Evolutionary conservation across 2,888 invertebrate genomes (phyloP).

Genomic region (Nomada flava): DNA sequence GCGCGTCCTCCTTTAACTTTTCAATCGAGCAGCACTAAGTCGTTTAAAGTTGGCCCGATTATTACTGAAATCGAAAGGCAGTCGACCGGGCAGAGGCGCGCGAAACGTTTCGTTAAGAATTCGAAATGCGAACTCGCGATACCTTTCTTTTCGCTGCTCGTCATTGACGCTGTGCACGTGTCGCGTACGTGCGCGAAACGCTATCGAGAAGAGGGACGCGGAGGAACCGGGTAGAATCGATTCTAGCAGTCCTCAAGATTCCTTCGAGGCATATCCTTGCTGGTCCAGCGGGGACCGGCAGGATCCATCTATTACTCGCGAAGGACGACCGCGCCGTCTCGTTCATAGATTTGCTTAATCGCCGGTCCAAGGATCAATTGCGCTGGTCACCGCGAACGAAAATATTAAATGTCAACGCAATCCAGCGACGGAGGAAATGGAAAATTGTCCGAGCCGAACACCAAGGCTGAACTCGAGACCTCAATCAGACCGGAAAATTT

Average conservation of each 20-base stretch:
- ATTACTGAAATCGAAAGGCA: background rate
- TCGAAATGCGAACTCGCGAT: conserved; percentile 2
- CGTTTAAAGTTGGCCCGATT: background rate
- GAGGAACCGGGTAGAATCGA: conserved; percentile 52
- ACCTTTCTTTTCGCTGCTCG: conserved; percentile 21
- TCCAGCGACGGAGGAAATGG: background rate
- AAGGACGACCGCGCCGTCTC: conserved; percentile 43
- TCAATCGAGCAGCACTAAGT: no score
- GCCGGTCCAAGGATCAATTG: conserved; percentile 29
- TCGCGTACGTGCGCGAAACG: conserved; percentile 29
- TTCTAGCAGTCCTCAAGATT: conserved; percentile 61
- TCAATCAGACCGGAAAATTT: conserved; percentile 55
- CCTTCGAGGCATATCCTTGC: conserved; percentile 43
- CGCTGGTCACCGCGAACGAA: conserved; percentile 23
- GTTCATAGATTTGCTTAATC: conserved; percentile 37
- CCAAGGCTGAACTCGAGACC: conserved; percentile 15
- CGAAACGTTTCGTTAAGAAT: conserved; percentile 13
- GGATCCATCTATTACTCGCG: conserved; percentile 42
- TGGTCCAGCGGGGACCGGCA: conserved; percentile 23
- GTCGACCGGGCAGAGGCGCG: background rate
- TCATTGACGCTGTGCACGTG: conserved; percentile 34
- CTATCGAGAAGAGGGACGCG: conserved; percentile 40
- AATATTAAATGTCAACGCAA: background rate
- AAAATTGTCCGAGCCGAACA: conserved; percentile 10
- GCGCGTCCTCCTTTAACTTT: background rate